Percentiles rank a stretch among this genome's conserved stretches.
Conservation (phyloP, 2,113 vertebrate species). For the Shinisaurus crocodilurus region DNA sequence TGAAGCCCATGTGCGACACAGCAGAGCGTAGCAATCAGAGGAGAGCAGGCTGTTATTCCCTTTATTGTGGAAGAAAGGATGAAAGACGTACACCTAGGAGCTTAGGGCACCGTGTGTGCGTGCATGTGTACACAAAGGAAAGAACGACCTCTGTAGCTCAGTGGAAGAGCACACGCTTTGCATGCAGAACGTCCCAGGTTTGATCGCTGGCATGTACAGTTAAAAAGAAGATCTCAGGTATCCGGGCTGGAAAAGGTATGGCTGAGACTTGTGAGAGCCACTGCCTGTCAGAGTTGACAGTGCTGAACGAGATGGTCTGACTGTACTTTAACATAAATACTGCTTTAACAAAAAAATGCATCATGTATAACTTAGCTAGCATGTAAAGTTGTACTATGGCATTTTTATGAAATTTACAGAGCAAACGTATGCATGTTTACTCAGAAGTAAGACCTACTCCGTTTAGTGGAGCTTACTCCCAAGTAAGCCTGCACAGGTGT, state of each 20-base stretch:
- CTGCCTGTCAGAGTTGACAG: background rate
- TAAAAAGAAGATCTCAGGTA: background rate
- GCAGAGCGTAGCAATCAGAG: background rate
- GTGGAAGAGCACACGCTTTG: background rate
- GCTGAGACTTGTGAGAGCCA: background rate
- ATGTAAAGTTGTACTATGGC: too few species aligned
- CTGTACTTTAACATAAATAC: too few species aligned
- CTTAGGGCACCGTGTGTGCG: conserved; percentile 21
- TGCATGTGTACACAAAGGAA: background rate
- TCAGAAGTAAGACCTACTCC: background rate
- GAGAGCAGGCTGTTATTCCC: conserved; percentile 18
- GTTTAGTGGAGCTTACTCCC: too few species aligned
- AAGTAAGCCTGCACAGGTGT: too few species aligned
- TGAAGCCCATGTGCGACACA: background rate
- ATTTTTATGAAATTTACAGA: too few species aligned
- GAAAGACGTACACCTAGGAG: conserved; percentile 42
- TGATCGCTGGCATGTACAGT: background rate
- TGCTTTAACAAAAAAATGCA: too few species aligned
- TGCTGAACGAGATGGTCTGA: too few species aligned
- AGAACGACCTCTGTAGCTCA: conserved; percentile 22
- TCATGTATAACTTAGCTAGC: too few species aligned
- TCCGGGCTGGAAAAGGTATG: background rate
- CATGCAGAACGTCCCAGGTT: background rate
- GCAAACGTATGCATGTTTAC: background rate
- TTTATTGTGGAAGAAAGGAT: background rate